Evolutionary conservation across 2,113 vertebrate species (phyloP).

Genomic region (Onychostruthus taczanowskii): DNA sequence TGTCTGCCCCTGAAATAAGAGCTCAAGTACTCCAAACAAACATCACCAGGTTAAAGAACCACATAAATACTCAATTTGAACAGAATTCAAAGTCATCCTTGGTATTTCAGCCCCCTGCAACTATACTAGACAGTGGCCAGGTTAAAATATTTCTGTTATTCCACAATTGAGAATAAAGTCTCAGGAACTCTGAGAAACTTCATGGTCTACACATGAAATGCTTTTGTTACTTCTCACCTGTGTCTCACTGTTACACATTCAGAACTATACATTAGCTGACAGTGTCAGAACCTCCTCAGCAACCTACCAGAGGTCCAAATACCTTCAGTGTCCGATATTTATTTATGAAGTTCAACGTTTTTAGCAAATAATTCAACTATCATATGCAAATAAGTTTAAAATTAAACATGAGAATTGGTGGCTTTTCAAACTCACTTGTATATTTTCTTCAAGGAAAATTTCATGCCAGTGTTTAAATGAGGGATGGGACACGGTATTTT

Average conservation of each 20-base stretch:
- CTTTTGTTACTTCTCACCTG: not conserved
- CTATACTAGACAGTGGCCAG: not conserved
- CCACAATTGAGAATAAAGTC: not conserved
- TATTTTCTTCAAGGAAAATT: conserved; percentile 15
- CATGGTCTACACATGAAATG: not conserved
- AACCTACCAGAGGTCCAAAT: conserved; percentile 32
- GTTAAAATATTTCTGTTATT: not conserved
- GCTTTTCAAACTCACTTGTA: conserved; percentile 26
- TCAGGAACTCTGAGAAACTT: conserved; percentile 18
- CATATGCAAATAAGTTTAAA: conserved; percentile 3
- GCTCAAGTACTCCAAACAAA: not conserved
- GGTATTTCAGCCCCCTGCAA: not conserved
- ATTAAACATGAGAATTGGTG: conserved; percentile 5
- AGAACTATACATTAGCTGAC: conserved; percentile 35
- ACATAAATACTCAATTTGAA: not conserved
- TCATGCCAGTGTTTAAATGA: conserved; percentile 52
- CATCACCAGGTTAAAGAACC: not conserved
- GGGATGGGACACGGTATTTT: conserved; percentile 3
- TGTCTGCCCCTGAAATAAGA: not conserved
- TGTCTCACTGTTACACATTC: conserved; percentile 19
- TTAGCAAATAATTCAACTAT: conserved; percentile 19
- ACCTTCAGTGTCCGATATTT: not conserved
- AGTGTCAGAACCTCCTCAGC: not conserved
- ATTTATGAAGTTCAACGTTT: not conserved
- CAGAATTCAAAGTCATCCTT: not conserved